Evolutionary conservation across 2,888 invertebrate genomes (phyloP), one percentile per base, ranked within the genome.

Genomic region (Dione juno): DNA sequence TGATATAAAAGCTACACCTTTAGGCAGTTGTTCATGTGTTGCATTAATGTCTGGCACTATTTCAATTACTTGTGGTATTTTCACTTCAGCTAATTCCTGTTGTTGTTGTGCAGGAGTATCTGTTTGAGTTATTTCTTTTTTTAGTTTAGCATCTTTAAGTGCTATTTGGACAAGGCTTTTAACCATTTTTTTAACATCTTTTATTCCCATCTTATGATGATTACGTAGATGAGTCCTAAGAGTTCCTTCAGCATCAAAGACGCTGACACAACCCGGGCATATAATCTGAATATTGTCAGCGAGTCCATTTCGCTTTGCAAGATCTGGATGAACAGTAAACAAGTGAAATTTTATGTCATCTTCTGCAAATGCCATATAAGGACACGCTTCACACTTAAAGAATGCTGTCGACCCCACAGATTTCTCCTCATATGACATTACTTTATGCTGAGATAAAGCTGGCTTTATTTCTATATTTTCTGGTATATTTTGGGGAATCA

Each of bases 251-350:
- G 94, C 94, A 78, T 94, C 95, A 80, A 96, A 96, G 2, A 94
- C 85, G 80, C 95, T 95, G 0, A 92, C 84, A 80, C 96, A 96
- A 10, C 95, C 96, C 14, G 96, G 96, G 78, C 96, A 96, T 75
- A 91, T 91, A 9, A 95, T 89, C 72, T 94, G 93, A 67, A 93
- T 88, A 76, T 94, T 89, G 78, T 94, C 93, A 28, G 92, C 90
- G 0, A 93, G 84, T 37, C 93, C 93, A 79, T 94, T 94, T 65
- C 86, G 93, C 79, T 91, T 94, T 13, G 94, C 89, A 13, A 91
- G 79, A 3, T 89, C 89, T 1, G 91, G 90, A 75, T 94, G 94
- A 3, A 84, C 86, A 7, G 90, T 90, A 75, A 93, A 92, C 58
- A 94, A 80, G 76, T 94, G 94, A 77, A 92, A 92, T 76, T 92